Evolutionary conservation across 2,888 invertebrate species (phyloP).

Genomic region (Rhingia campestris): DNA sequence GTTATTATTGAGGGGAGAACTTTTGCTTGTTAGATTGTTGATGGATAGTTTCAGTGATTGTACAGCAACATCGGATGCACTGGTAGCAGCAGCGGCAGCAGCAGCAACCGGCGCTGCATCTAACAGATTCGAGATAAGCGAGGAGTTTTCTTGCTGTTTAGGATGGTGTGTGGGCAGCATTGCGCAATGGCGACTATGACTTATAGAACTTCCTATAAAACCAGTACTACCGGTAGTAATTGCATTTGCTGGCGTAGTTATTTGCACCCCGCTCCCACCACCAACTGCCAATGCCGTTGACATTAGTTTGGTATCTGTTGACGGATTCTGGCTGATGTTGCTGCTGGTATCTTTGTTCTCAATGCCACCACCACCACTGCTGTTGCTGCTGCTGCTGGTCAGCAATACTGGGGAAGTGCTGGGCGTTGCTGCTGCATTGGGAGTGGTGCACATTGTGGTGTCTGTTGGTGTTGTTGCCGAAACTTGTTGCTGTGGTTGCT

Average conservation of each 20-base stretch:
- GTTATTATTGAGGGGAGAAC: conserved; percentile 30
- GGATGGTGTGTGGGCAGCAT: conserved; percentile 31
- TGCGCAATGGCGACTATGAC: conserved; percentile 42
- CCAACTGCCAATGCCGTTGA: conserved; percentile 35
- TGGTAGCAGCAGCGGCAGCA: conserved; percentile 84
- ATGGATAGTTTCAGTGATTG: conserved; percentile 59
- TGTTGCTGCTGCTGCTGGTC: conserved; percentile 29
- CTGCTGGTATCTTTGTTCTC: conserved; percentile 66
- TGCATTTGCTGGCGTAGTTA: conserved; percentile 39
- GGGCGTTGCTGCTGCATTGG: conserved; percentile 58
- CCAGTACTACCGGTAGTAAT: conserved; percentile 42
- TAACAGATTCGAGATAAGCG: conserved; percentile 63
- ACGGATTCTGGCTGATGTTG: conserved; percentile 51
- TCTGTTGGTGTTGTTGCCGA: conserved; percentile 63
- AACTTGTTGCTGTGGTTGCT: conserved; percentile 62
- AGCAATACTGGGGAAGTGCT: conserved; percentile 31
- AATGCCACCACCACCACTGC: conserved; percentile 48
- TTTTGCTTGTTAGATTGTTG: conserved; percentile 44
- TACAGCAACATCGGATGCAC: conserved; percentile 87
- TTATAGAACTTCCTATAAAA: conserved; percentile 46
- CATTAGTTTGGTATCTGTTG: conserved; percentile 23
- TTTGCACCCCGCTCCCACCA: conserved; percentile 68
- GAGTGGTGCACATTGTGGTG: conserved; percentile 29
- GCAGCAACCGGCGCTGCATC: conserved; percentile 85
- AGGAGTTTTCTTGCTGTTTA: conserved; percentile 64